phyloP scores from a whole-genome alignment of 2,797 vertebrate genomes.

The Catostomus latipinnis region DNA sequence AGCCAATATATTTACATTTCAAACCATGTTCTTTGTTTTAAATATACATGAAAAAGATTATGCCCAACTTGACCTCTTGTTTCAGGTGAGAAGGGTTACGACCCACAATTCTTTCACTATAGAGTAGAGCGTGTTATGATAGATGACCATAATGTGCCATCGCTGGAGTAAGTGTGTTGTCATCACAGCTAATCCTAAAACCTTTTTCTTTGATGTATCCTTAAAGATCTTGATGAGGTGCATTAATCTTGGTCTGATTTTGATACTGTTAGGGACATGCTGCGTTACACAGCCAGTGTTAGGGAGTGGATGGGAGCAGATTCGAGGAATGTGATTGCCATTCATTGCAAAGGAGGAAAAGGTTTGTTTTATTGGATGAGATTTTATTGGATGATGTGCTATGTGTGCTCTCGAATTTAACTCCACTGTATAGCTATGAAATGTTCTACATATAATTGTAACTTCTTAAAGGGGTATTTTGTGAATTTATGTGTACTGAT shows the following conservation, averaged over 20 bases:
- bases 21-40: not conserved
- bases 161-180: conserved; percentile 82
- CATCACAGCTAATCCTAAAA: conserved; percentile 1
- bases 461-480: not conserved
- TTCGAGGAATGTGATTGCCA: conserved; percentile 83
- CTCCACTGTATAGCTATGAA: too few relatives aligned
- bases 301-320: conserved; percentile 89
- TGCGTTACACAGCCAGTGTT: conserved; percentile 86
- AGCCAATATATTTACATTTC: not conserved
- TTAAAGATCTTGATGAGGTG: not conserved
- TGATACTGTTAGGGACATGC: conserved; percentile 84
- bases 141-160: conserved; percentile 94
- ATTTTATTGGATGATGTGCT: too few relatives aligned
- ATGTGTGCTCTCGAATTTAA: too few relatives aligned
- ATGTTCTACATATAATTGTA: not conserved
- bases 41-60: not conserved
- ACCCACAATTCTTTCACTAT: conserved; percentile 91
- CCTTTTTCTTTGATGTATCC: not conserved
- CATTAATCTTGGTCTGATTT: not conserved
- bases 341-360: conserved; percentile 98
- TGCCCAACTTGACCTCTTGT: conserved; percentile 6
- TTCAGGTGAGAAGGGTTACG: conserved; percentile 91
- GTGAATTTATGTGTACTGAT: not conserved
- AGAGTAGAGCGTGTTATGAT: conserved; percentile 89
- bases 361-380: conserved; percentile 65